phyloP scores from a whole-genome alignment of 2,797 vertebrate species.

The Pseudotriccus pelzelni region DNA sequence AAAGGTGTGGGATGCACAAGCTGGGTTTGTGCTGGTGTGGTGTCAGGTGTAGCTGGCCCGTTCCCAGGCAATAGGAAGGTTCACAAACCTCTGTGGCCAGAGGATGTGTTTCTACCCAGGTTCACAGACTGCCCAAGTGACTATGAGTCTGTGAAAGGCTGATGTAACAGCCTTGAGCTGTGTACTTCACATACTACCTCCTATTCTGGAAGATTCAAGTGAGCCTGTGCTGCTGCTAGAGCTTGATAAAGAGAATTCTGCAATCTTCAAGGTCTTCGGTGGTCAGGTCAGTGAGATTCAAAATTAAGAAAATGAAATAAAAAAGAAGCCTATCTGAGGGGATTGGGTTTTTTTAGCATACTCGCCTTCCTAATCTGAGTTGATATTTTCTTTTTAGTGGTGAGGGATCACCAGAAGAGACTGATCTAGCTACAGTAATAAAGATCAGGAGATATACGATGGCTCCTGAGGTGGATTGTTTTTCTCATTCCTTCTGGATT shows the following conservation, averaged over 20 bases:
- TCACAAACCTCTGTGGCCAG: background rate
- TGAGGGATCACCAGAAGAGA: background rate
- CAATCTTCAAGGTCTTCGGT: background rate
- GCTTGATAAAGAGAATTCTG: background rate
- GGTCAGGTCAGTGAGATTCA: background rate
- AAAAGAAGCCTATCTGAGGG: accelerated
- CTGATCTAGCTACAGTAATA: background rate
- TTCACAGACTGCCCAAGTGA: background rate
- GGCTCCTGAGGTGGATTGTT: background rate
- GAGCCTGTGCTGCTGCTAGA: background rate
- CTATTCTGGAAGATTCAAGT: background rate
- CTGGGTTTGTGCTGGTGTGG: background rate
- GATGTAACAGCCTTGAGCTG: background rate
- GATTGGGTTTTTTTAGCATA: background rate
- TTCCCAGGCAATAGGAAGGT: background rate
- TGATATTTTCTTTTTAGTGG: background rate
- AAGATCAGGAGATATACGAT: background rate
- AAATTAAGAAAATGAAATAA: background rate
- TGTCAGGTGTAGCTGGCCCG: background rate
- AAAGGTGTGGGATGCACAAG: background rate
- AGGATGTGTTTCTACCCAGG: background rate
- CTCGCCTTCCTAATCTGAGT: background rate
- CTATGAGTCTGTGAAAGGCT: background rate
- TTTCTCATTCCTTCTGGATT: background rate
- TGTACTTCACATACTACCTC: background rate